phyloP scores from a whole-genome alignment of 2,888 invertebrate genomes.

The Slavum lentiscoides region DNA sequence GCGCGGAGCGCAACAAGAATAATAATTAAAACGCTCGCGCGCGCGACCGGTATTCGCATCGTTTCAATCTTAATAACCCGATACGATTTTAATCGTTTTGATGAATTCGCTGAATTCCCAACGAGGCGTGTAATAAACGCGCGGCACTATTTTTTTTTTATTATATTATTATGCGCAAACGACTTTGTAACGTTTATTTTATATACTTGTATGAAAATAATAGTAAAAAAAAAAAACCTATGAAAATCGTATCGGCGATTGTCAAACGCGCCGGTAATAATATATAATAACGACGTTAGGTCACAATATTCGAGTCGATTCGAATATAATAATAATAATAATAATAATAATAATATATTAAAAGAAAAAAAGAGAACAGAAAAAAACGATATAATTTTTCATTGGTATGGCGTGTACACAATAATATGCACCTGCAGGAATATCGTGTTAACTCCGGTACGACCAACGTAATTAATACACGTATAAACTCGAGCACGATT shows the following conservation, averaged over 20 bases:
- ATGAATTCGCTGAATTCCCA: background rate
- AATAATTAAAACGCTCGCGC: background rate
- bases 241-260: background rate
- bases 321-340: background rate
- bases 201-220: no score
- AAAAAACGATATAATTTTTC: background rate
- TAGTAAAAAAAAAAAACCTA: no score
- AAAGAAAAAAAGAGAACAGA: no score
- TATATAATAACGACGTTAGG: background rate
- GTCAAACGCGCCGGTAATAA: background rate
- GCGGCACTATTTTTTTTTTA: no score
- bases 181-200: no score
- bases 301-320: background rate
- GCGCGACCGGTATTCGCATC: background rate
- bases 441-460: constrained; percentile 1
- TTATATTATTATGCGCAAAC: no score
- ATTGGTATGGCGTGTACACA: background rate
- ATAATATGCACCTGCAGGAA: background rate
- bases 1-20: background rate
- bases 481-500: background rate
- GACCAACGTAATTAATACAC: constrained; percentile 16
- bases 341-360: background rate
- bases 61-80: background rate
- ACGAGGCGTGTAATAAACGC: background rate
- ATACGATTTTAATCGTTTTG: background rate